phyloP scores from a whole-genome alignment of 2,113 vertebrate species.

The Lasiurus borealis region DNA sequence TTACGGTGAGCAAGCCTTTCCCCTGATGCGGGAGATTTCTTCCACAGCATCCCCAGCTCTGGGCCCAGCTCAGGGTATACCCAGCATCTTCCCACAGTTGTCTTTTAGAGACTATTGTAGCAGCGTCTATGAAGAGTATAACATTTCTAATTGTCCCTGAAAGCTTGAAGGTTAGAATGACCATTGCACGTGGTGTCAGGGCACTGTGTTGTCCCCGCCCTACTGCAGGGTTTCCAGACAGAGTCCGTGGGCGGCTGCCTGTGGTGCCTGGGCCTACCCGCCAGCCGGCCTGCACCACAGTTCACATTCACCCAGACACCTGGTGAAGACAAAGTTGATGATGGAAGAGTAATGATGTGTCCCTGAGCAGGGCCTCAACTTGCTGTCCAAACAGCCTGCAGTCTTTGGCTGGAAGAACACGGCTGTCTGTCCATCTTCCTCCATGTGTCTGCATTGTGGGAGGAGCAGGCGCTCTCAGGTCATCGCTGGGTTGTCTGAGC shows the following conservation, averaged over 20 bases:
- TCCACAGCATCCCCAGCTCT: neutral
- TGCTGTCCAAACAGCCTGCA: neutral
- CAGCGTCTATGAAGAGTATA: neutral
- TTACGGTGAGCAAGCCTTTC: accelerated
- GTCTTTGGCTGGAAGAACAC: neutral
- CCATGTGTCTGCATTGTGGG: neutral
- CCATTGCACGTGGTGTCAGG: neutral
- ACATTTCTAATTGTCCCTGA: neutral
- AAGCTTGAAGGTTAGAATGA: neutral
- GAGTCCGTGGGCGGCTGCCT: neutral
- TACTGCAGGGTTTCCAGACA: neutral
- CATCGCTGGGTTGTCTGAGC: accelerated
- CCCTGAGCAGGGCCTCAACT: neutral
- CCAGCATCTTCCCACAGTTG: neutral
- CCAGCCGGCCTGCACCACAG: neutral
- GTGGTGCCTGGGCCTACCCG: neutral
- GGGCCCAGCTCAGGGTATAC: neutral
- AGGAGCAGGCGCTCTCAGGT: accelerated
- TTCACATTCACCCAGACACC: neutral
- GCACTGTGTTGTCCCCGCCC: neutral
- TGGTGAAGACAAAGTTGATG: too few species aligned
- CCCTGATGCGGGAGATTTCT: neutral
- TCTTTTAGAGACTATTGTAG: neutral
- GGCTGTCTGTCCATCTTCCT: neutral
- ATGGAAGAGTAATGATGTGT: neutral